These are phyloP conservation scores for Pecten maximus DNA, from an alignment of 2,888 invertebrate species.

Conservation along the genomic window DNA sequence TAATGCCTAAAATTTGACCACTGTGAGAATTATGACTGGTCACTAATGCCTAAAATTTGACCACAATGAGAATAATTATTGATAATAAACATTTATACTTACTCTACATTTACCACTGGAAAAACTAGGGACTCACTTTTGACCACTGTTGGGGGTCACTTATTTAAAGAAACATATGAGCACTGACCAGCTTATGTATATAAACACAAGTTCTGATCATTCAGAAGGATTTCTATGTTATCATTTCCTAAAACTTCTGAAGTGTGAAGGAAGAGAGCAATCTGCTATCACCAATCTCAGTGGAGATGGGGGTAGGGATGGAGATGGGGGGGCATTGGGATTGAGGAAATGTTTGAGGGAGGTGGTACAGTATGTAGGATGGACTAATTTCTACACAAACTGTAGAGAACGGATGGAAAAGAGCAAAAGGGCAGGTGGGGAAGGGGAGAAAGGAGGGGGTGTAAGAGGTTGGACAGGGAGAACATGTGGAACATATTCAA, in stretches of 20 bases:
- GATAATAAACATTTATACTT: too few relatives aligned
- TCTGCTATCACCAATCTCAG: not conserved
- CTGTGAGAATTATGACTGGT: too few relatives aligned
- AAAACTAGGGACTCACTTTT: not conserved
- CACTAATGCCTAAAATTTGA: not conserved
- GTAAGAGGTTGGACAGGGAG: not conserved
- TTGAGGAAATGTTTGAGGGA: not conserved
- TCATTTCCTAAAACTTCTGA: not conserved
- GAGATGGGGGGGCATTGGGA: not conserved
- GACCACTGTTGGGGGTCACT: slow-evolving; percentile 2
- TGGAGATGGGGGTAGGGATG: not conserved
- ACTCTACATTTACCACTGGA: too few relatives aligned
- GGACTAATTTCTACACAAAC: not conserved
- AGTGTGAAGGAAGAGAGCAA: slow-evolving; percentile 11
- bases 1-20: not conserved
- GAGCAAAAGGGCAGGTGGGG: not conserved
- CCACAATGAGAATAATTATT: too few relatives aligned
- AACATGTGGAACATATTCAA: slow-evolving; percentile 7
- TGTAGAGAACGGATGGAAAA: not conserved
- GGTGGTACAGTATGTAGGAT: not conserved
- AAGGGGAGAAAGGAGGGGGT: not conserved
- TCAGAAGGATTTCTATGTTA: not conserved
- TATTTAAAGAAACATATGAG: not conserved
- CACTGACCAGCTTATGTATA: not conserved
- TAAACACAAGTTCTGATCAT: not conserved